phyloP scores from a whole-genome alignment of 2,888 invertebrate species.

The Stenodema calcarata region DNA sequence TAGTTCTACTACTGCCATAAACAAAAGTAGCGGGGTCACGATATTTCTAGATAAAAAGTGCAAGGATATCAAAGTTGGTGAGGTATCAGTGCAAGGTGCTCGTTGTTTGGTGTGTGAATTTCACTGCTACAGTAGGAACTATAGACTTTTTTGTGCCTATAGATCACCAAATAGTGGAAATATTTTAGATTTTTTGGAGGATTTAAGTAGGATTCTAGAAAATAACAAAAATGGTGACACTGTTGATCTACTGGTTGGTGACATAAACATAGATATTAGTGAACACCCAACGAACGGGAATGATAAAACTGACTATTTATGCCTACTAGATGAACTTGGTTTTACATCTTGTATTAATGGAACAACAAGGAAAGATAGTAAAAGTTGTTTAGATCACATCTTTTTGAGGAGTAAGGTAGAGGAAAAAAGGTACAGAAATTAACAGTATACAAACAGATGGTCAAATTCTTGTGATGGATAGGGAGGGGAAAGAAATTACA shows the following conservation, averaged over 20 bases:
- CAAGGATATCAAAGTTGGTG: not conserved
- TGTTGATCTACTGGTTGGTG: not conserved
- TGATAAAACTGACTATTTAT: slow-evolving; percentile 2
- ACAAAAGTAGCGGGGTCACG: slow-evolving; percentile 18
- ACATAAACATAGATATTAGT: slow-evolving; percentile 15
- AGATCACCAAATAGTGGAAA: too few species aligned
- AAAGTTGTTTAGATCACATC: not conserved
- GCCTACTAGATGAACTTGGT: not conserved
- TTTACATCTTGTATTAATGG: not conserved
- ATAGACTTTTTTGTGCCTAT: not conserved
- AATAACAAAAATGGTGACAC: not conserved
- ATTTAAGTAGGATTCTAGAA: not conserved
- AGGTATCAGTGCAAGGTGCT: not conserved
- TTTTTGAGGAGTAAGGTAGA: not conserved
- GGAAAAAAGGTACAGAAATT: too few species aligned
- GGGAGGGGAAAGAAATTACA: too few species aligned
- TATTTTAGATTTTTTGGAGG: not conserved
- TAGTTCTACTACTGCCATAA: not conserved
- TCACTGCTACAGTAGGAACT: not conserved
- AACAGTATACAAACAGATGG: too few species aligned
- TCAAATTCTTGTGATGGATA: too few species aligned
- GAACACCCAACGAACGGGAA: not conserved
- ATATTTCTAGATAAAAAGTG: not conserved
- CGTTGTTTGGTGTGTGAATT: slow-evolving; percentile 7
- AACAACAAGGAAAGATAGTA: too few species aligned